phyloP scores from a whole-genome alignment of 2,888 invertebrate genomes.

The Agonopterix heracliana region DNA sequence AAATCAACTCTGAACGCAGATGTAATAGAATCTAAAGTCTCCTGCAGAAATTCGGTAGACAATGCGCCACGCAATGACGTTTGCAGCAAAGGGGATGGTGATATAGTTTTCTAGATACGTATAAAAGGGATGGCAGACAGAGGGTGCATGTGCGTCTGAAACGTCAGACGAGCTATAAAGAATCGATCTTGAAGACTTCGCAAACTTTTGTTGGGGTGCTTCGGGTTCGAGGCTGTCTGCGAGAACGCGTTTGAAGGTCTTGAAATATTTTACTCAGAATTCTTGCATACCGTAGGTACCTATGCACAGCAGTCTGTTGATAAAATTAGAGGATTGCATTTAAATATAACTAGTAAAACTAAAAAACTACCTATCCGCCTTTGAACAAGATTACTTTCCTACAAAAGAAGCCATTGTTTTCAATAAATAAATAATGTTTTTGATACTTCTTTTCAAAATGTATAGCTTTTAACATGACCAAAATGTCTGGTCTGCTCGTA shows the following conservation, averaged over 20 bases:
- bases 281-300: too few relatives aligned
- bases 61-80: conserved; percentile 75
- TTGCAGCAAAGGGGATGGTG: conserved; percentile 48
- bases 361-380: too few relatives aligned
- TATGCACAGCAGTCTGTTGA: too few relatives aligned
- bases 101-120: conserved; percentile 24
- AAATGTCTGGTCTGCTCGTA: too few relatives aligned
- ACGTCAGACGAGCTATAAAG: conserved; percentile 51
- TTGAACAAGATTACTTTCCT: too few relatives aligned
- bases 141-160: conserved; percentile 61
- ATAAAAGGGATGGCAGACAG: conserved; percentile 36
- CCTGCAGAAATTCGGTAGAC: conserved; percentile 37
- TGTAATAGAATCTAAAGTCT: conserved; percentile 31
- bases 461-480: too few relatives aligned
- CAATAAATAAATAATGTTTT: too few relatives aligned
- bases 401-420: too few relatives aligned
- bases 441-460: too few relatives aligned
- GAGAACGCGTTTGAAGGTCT: background rate
- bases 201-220: conserved; percentile 15
- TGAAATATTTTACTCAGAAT: background rate
- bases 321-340: too few relatives aligned
- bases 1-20: conserved; percentile 29
- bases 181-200: conserved; percentile 65
- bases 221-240: background rate
- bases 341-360: too few relatives aligned